Conservation (phyloP, 2,113 vertebrate species). For the Heterocephalus glaber region DNA sequence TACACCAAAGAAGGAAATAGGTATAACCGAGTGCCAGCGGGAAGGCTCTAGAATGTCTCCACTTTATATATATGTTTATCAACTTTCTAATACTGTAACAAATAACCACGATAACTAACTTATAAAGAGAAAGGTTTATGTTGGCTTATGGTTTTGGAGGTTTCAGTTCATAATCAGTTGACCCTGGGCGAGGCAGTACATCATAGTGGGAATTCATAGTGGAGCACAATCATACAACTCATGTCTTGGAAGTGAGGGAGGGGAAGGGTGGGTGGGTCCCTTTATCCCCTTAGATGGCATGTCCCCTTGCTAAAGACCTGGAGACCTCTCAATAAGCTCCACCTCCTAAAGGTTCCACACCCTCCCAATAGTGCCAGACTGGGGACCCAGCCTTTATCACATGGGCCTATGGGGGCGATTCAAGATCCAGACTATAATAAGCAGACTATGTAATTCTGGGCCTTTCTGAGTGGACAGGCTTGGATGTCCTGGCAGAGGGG, state of each 20-base stretch:
- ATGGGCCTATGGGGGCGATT: background rate
- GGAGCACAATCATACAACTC: background rate
- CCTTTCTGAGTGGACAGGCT: background rate
- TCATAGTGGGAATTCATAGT: too few relatives aligned
- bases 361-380: background rate
- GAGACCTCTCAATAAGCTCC: background rate
- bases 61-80: background rate
- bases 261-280: background rate
- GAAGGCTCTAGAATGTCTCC: background rate
- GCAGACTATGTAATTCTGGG: background rate
- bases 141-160: background rate
- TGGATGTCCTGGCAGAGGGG: background rate
- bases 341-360: background rate
- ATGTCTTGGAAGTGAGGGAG: background rate
- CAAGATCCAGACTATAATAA: background rate
- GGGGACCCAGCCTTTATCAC: background rate
- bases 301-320: background rate
- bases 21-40: rapidly evolving
- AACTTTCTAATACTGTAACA: background rate
- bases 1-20: background rate
- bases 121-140: background rate
- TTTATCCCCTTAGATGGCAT: background rate
- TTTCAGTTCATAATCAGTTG: background rate
- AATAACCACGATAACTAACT: background rate
- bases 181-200: background rate